A percentile compares a stretch with the other conserved stretches of the same genome.
Evolutionary conservation across 2,888 invertebrate species (phyloP).

Genomic region (Eupithecia abbreviata): DNA sequence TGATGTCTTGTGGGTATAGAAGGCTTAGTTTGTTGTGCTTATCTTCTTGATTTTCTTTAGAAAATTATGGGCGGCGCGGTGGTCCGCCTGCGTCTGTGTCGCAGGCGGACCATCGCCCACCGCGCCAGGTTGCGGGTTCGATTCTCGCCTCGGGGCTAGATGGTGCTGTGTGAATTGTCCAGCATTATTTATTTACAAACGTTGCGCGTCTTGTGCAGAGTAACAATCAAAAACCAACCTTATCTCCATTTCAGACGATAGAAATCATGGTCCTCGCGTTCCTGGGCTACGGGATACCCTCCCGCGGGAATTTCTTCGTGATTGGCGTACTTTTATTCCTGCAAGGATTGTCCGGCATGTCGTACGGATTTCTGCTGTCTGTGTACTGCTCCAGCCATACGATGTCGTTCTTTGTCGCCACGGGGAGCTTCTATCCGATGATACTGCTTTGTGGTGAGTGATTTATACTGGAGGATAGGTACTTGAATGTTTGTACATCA

Average conservation of each 20-base stretch:
- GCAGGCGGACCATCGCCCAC: too few species aligned
- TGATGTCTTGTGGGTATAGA: too few species aligned
- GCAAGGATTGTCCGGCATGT: conserved; percentile 92
- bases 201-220: too few species aligned
- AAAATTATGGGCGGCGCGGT: too few species aligned
- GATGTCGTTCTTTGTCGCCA: conserved; percentile 91
- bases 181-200: too few species aligned
- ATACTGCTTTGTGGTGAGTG: conserved; percentile 92
- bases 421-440: conserved; percentile 96
- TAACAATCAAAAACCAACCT: not conserved
- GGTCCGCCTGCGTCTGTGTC: too few species aligned
- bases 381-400: conserved; percentile 90
- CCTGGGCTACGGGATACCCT: conserved; percentile 84
- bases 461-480: not conserved
- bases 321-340: conserved; percentile 85
- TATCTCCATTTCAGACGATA: conserved; percentile 62
- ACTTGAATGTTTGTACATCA: not conserved
- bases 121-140: too few species aligned
- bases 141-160: too few species aligned
- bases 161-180: too few species aligned
- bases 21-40: too few species aligned
- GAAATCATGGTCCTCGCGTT: conserved; percentile 86
- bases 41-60: too few species aligned
- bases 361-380: conserved; percentile 93
- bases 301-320: conserved; percentile 74